Conservation (phyloP, 2,797 vertebrate species). For the Orestias chungarensis region DNA sequence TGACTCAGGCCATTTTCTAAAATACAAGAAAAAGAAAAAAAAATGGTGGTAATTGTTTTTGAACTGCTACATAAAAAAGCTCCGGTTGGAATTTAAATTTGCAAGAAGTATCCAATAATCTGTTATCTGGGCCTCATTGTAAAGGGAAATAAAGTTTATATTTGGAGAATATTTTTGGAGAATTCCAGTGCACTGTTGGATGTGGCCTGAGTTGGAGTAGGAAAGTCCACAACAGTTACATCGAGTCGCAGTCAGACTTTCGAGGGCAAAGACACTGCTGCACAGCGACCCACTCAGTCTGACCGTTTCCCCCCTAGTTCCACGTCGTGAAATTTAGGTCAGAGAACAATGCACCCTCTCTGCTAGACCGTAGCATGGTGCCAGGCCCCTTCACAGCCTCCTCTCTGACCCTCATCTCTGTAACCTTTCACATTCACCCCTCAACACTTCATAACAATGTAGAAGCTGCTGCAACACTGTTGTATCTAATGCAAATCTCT, state of each 20-base stretch:
- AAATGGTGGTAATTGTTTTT: no score
- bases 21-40: neutral
- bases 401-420: constrained; percentile 51
- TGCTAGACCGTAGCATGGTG: constrained; percentile 62
- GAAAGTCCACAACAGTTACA: constrained; percentile 58
- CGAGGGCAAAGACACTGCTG: constrained; percentile 57
- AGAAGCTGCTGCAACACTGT: neutral
- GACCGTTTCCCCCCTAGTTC: constrained; percentile 59
- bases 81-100: no score
- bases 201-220: no score
- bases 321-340: constrained; percentile 76
- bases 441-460: constrained; percentile 20
- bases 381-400: constrained; percentile 54
- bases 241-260: constrained; percentile 59
- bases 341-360: constrained; percentile 74
- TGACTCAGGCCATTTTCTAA: neutral
- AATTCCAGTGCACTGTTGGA: no score
- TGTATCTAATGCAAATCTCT: neutral
- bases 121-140: no score
- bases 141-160: no score
- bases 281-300: constrained; percentile 38
- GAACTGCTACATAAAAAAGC: no score
- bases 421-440: constrained; percentile 37
- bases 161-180: no score
- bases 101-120: no score